A percentile compares a stretch with the other conserved stretches of the same genome.
Conservation (phyloP, 2,888 invertebrate genomes). For the Watsonalla binaria region DNA sequence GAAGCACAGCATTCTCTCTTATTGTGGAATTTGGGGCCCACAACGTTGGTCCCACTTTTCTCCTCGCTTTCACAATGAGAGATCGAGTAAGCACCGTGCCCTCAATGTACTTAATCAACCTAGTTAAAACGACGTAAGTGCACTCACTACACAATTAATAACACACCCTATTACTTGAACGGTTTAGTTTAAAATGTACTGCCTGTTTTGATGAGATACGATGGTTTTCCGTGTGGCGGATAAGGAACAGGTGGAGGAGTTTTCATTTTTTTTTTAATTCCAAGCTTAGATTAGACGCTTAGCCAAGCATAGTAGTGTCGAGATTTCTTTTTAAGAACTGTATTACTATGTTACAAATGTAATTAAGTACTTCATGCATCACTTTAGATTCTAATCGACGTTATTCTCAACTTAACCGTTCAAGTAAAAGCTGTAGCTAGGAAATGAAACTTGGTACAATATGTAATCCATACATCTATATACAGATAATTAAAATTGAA, state of each 20-base stretch:
- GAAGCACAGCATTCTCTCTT: constrained; percentile 56
- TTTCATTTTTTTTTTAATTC: constrained; percentile 45
- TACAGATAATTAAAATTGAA: too few species aligned
- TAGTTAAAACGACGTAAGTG: constrained; percentile 19
- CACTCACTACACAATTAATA: constrained; percentile 3
- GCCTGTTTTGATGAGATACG: neutral
- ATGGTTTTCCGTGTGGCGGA: constrained; percentile 2
- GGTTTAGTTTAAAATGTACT: constrained; percentile 10
- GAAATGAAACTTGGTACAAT: too few species aligned
- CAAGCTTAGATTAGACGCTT: constrained; percentile 26
- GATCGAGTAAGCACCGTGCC: constrained; percentile 54
- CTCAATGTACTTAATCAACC: constrained; percentile 29
- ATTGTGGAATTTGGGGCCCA: constrained; percentile 59
- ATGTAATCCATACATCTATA: too few species aligned
- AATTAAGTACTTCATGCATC: neutral
- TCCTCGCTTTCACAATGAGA: constrained; percentile 61
- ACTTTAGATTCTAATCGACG: too few species aligned
- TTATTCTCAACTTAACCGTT: too few species aligned
- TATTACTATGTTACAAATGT: neutral
- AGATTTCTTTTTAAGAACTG: constrained; percentile 13
- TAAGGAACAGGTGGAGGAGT: constrained; percentile 43
- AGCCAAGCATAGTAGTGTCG: constrained; percentile 13
- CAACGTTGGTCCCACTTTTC: constrained; percentile 53
- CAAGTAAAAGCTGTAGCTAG: too few species aligned
- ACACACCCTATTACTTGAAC: neutral